These are phyloP conservation scores for Tadarida brasiliensis DNA, from an alignment of 2,797 vertebrate genomes.

Conservation along the genomic window DNA sequence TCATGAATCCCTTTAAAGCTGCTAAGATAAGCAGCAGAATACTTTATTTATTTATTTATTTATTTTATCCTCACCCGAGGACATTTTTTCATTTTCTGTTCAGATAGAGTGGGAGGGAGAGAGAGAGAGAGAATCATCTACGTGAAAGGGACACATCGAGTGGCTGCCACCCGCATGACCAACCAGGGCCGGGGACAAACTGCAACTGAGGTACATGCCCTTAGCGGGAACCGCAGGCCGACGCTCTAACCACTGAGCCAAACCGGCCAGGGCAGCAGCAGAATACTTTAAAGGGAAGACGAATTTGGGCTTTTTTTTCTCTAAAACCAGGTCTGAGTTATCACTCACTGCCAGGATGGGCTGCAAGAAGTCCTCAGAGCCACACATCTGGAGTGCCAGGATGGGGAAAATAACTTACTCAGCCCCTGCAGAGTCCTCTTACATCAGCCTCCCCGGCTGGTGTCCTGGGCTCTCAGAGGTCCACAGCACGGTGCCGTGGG, in stretches of 20 bases:
- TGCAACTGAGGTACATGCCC: too few relatives aligned
- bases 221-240: too few relatives aligned
- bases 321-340: slow-evolving; percentile 61
- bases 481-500: background rate
- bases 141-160: too few relatives aligned
- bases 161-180: too few relatives aligned
- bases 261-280: too few relatives aligned
- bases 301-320: background rate
- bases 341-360: slow-evolving; percentile 40
- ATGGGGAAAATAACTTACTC: background rate
- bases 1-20: slow-evolving; percentile 69
- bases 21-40: slow-evolving; percentile 63
- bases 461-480: background rate
- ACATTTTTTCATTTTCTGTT: too few relatives aligned
- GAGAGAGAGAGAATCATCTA: too few relatives aligned
- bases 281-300: slow-evolving; percentile 48
- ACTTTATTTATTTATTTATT: too few relatives aligned
- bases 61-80: too few relatives aligned
- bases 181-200: too few relatives aligned
- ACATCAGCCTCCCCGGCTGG: background rate
- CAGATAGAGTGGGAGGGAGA: too few relatives aligned
- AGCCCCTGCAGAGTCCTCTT: background rate
- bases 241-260: too few relatives aligned
- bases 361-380: slow-evolving; percentile 34
- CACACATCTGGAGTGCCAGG: background rate